Percentiles rank a stretch among this genome's conserved stretches.
These are phyloP conservation scores for Pharmacophagus antenor DNA, from an alignment of 2,888 invertebrate genomes.

Conservation along the genomic window DNA sequence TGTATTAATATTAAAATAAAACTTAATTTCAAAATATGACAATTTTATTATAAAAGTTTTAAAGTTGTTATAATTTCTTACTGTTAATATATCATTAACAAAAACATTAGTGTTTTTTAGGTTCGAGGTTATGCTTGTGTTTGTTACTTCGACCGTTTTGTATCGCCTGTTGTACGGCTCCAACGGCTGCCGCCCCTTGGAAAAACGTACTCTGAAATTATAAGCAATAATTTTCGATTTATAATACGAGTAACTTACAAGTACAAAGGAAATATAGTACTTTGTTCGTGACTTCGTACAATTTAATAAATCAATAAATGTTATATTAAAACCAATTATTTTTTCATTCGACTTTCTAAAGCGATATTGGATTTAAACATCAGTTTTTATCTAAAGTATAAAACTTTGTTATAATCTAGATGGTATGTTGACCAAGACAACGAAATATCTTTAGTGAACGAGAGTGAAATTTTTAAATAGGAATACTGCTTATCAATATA, in stretches of 20 bases:
- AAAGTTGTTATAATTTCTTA: not conserved
- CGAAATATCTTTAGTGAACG: too few species aligned
- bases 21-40: not conserved
- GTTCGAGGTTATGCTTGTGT: conserved; percentile 3
- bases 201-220: conserved; percentile 16
- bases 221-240: not conserved
- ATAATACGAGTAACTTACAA: not conserved
- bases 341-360: not conserved
- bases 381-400: not conserved
- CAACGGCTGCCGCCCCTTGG: conserved; percentile 15
- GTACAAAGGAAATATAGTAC: not conserved
- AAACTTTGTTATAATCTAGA: not conserved
- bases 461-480: too few species aligned
- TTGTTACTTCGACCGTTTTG: conserved; percentile 21
- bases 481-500: too few species aligned
- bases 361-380: not conserved
- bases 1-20: too few species aligned
- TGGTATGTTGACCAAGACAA: too few species aligned
- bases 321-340: not conserved
- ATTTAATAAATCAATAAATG: not conserved
- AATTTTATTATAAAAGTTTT: not conserved
- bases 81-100: not conserved
- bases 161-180: conserved; percentile 21
- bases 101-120: not conserved
- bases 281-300: not conserved